Conservation (phyloP, 2,888 invertebrate species). For the Crossocerus cetratus region DNA sequence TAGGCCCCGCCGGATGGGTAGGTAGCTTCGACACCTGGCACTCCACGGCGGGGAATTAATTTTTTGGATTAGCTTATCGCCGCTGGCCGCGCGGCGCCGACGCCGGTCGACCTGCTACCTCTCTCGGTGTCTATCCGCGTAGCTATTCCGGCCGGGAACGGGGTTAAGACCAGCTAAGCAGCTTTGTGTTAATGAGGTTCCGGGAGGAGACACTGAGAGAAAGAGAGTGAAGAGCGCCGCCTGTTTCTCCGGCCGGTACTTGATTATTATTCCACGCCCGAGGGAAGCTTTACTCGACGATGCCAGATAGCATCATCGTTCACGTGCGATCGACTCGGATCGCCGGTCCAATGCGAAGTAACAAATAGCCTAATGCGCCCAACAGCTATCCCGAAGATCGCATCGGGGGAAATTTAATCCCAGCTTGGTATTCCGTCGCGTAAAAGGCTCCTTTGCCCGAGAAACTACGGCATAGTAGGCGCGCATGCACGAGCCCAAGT, state of each 20-base stretch:
- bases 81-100: conserved; percentile 23
- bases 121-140: conserved; percentile 34
- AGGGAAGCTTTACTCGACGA: conserved; percentile 6
- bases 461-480: not conserved
- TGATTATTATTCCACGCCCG: conserved; percentile 42
- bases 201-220: conserved; percentile 42
- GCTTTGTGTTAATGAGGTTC: conserved; percentile 68
- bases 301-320: conserved; percentile 44
- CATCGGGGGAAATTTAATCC: conserved; percentile 19
- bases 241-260: not conserved
- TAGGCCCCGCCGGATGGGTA: conserved; percentile 21
- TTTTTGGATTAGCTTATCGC: conserved; percentile 75
- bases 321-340: conserved; percentile 21
- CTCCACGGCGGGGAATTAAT: conserved; percentile 71
- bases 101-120: conserved; percentile 53
- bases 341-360: conserved; percentile 16
- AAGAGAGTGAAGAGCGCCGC: too few relatives aligned
- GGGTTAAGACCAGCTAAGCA: conserved; percentile 69
- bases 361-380: conserved; percentile 3
- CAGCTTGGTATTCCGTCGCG: not conserved
- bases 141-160: conserved; percentile 56
- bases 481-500: not conserved
- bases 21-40: conserved; percentile 69
- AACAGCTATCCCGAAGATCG: conserved; percentile 4
- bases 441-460: not conserved